Evolutionary conservation across 2,888 invertebrate species (phyloP).

Genomic region (Drosophila lacicola): DNA sequence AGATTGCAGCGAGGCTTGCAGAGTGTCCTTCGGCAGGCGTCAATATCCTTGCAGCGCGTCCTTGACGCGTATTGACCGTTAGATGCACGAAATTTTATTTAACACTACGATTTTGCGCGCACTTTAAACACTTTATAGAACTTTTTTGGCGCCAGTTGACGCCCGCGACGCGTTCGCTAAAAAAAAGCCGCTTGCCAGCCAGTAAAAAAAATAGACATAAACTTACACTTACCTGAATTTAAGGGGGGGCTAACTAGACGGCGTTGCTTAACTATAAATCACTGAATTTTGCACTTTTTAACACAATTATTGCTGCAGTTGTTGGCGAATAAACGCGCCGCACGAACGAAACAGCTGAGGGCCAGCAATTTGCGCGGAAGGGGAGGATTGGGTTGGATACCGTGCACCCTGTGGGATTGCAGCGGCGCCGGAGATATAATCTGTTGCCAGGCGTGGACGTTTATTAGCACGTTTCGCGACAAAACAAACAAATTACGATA

Average conservation of each 20-base stretch:
- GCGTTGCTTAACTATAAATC: constrained; percentile 17
- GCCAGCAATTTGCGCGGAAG: constrained; percentile 9
- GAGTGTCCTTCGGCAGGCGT: constrained; percentile 4
- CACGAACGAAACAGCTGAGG: constrained; percentile 50
- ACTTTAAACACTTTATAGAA: constrained; percentile 19
- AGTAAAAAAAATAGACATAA: neutral
- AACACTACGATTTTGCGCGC: constrained; percentile 16
- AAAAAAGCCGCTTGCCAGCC: constrained; percentile 29
- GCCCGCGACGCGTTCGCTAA: constrained; percentile 14
- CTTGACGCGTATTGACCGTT: constrained; percentile 39
- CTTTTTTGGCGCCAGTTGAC: constrained; percentile 54
- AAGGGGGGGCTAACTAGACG: constrained; percentile 12
- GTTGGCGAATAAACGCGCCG: constrained; percentile 24
- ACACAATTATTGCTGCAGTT: constrained; percentile 25
- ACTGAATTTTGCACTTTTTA: constrained; percentile 27
- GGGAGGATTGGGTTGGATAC: constrained; percentile 20
- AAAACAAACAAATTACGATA: neutral
- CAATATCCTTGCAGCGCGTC: constrained; percentile 33
- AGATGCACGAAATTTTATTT: constrained; percentile 13
- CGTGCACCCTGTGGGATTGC: constrained; percentile 55
- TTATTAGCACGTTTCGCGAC: neutral
- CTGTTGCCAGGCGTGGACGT: constrained; percentile 3
- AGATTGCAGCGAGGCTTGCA: constrained; percentile 27
- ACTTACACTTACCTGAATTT: constrained; percentile 49
- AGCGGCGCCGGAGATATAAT: constrained; percentile 47